Conservation (phyloP, 2,113 vertebrate species). For the Hippocampus comes region DNA sequence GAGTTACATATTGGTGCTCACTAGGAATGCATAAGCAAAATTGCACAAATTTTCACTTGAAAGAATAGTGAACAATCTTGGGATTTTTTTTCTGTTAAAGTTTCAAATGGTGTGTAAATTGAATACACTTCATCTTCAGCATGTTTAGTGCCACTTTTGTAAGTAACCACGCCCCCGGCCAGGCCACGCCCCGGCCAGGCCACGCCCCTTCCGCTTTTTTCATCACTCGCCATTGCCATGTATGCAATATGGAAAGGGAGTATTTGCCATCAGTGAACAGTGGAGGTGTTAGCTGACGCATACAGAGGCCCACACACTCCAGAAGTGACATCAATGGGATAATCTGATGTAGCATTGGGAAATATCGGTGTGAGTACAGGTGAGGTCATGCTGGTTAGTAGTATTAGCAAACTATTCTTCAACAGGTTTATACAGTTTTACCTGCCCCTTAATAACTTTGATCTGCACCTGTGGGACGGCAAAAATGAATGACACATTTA, state of each 20-base stretch:
- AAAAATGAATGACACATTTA: conserved; percentile 20
- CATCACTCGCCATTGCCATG: too few species aligned
- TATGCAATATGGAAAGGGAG: background rate
- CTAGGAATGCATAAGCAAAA: too few species aligned
- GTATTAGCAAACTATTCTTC: conserved; percentile 30
- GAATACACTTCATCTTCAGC: too few species aligned
- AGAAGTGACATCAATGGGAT: conserved; percentile 19
- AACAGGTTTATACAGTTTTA: conserved; percentile 42
- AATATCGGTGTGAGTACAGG: conserved; percentile 6
- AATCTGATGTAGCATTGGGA: background rate
- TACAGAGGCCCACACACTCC: background rate
- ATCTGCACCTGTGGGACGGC: conserved; percentile 67
- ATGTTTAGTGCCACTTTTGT: too few species aligned
- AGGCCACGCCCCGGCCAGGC: too few species aligned
- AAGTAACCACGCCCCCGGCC: too few species aligned
- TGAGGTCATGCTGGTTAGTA: conserved; percentile 31
- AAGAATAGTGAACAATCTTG: too few species aligned
- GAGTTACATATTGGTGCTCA: too few species aligned
- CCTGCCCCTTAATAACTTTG: conserved; percentile 68
- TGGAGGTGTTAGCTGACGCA: background rate
- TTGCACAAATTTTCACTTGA: too few species aligned
- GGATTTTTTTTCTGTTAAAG: too few species aligned
- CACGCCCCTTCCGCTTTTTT: too few species aligned
- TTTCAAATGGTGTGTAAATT: too few species aligned
- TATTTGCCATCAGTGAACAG: background rate